Conservation (phyloP, 2,113 vertebrate species). For the Ptilorrhoa leucosticta region DNA sequence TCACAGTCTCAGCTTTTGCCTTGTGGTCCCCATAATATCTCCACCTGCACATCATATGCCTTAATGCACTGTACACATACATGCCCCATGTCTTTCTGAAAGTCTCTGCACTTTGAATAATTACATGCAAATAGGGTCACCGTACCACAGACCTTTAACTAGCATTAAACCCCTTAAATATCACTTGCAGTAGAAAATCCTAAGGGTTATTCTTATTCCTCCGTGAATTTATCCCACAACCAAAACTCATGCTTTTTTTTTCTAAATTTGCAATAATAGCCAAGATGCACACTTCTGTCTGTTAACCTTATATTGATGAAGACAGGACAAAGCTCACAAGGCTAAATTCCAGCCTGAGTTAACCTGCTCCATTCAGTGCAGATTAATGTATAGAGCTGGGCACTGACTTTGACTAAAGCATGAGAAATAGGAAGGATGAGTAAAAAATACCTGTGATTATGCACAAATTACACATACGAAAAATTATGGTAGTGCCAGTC, state of each 20-base stretch:
- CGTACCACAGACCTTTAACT: not conserved
- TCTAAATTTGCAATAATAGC: not conserved
- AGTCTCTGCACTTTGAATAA: not conserved
- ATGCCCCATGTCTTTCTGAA: not conserved
- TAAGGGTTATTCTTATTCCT: not conserved
- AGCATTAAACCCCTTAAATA: not conserved
- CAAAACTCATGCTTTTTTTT: not conserved
- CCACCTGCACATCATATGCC: not conserved
- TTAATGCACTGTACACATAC: not conserved
- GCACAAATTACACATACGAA: not conserved
- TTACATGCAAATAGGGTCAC: not conserved
- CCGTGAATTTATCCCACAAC: not conserved
- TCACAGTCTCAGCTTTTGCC: not conserved
- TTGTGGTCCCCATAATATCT: not conserved
- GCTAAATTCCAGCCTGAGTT: not conserved
- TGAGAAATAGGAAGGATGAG: not conserved
- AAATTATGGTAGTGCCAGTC: not conserved
- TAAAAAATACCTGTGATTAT: not conserved
- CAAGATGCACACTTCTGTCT: not conserved
- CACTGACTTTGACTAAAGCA: not conserved
- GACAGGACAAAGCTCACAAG: not conserved
- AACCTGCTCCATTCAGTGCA: not conserved
- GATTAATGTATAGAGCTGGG: not conserved
- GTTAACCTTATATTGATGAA: not conserved
- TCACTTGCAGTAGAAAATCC: not conserved